phyloP scores from a whole-genome alignment of 2,888 invertebrate genomes.

The Furcula furcula region DNA sequence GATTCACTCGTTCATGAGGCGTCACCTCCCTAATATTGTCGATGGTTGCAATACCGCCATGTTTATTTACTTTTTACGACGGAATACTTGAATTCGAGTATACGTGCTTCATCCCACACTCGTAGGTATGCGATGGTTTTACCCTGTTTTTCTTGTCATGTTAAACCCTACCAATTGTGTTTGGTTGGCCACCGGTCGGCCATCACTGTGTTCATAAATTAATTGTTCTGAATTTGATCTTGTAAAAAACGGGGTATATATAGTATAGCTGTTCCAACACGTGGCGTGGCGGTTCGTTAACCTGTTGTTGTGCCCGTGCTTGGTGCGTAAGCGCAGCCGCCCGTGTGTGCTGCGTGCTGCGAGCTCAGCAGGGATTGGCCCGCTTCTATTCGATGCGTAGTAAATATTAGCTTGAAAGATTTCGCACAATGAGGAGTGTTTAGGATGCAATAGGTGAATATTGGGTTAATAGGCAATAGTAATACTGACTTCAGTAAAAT shows the following conservation, averaged over 20 bases:
- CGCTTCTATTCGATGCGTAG: conserved; percentile 7
- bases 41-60: too few relatives aligned
- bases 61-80: too few relatives aligned
- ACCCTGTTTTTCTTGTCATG: too few relatives aligned
- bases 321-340: conserved; percentile 34
- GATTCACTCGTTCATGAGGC: too few relatives aligned
- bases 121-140: conserved; percentile 20
- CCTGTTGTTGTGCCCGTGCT: conserved; percentile 38
- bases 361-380: conserved; percentile 16
- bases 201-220: too few relatives aligned
- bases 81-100: too few relatives aligned
- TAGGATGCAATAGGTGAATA: conserved; percentile 6
- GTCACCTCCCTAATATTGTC: too few relatives aligned
- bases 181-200: too few relatives aligned
- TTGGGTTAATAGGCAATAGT: conserved; percentile 4
- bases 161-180: too few relatives aligned
- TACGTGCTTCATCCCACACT: conserved; percentile 10
- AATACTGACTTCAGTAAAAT: too few relatives aligned
- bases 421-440: conserved; percentile 17
- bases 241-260: too few relatives aligned
- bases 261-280: conserved; percentile 59
- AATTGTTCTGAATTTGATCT: too few relatives aligned
- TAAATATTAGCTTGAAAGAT: conserved; percentile 17
- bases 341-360: conserved; percentile 24
- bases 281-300: conserved; percentile 62